Evolutionary conservation across 2,113 vertebrate species (phyloP), one percentile per base, ranked within the genome.

Genomic region (Castor canadensis): DNA sequence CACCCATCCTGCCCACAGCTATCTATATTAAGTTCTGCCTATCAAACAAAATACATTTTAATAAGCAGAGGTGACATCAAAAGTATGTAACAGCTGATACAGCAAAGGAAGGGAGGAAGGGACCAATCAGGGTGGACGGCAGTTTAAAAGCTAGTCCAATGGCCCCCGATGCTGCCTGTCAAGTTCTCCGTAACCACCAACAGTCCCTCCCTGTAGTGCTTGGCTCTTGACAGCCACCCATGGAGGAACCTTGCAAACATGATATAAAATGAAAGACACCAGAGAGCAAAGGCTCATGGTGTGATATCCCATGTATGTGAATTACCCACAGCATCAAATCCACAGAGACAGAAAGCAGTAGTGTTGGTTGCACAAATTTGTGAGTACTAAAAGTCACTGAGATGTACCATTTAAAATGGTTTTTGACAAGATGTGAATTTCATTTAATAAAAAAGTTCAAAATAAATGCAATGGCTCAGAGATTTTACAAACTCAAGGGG

Each of bases 151-250:
- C 52, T 8, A 11, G 30, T n/a, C 10, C 22, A 1, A 10, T 2
- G 9, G 1, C n/a, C 26, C 17, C 75, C n/a, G 35, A 54, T 52
- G 30, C 16, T 26, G 19, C 24, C 22, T 28, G 12, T 10, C n/a
- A n/a, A n/a, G n/a, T n/a, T n/a, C n/a, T n/a, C n/a, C n/a, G n/a
- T n/a, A n/a, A n/a, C n/a, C n/a, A n/a, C n/a, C n/a, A n/a, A n/a
- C n/a, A n/a, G n/a, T n/a, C n/a, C n/a, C n/a, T n/a, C n/a, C n/a
- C n/a, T n/a, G n/a, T n/a, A n/a, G n/a, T n/a, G n/a, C 40, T 20
- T 0, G 0, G 9, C n/a, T 60, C 20, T 16, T 60, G 19, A 60
- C 58, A 60, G 6, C 6, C 58, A 24, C 26, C 19, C 1, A 1
- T 4, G 13, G 73, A 32, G 1, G n/a, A 56, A 43, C 73, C 85